Conservation (phyloP, 2,888 invertebrate genomes). For the Chymomyza caudatula region DNA sequence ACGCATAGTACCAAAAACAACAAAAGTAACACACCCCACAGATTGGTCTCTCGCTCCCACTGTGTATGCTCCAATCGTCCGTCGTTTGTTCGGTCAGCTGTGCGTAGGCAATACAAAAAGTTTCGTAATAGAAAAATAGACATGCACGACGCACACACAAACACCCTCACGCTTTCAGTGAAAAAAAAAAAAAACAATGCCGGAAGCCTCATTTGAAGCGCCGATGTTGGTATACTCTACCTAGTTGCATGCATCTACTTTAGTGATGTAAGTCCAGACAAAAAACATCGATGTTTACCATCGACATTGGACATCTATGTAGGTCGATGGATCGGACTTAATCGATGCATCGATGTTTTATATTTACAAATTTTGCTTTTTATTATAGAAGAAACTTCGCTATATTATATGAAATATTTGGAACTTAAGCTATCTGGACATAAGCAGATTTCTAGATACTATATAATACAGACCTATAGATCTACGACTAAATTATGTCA, state of each 20-base stretch:
- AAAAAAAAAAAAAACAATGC: slow-evolving; percentile 5
- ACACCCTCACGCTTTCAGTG: slow-evolving; percentile 18
- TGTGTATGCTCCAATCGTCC: neutral
- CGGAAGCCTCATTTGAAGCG: neutral
- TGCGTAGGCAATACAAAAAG: slow-evolving; percentile 54
- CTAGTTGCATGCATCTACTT: neutral
- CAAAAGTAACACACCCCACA: slow-evolving; percentile 25
- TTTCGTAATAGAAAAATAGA: slow-evolving; percentile 61
- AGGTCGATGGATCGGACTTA: too few species aligned
- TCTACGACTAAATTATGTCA: too few species aligned
- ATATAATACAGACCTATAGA: too few species aligned
- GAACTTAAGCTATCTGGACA: too few species aligned
- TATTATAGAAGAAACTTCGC: too few species aligned
- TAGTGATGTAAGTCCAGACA: too few species aligned
- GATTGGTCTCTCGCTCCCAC: slow-evolving; percentile 15
- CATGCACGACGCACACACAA: slow-evolving; percentile 28
- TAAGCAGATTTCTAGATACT: too few species aligned
- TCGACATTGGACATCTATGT: too few species aligned
- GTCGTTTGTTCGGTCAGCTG: slow-evolving; percentile 48
- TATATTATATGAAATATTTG: too few species aligned
- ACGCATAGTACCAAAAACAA: neutral
- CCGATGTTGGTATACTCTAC: neutral
- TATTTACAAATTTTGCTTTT: too few species aligned
- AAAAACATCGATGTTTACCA: too few species aligned
- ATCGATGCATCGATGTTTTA: too few species aligned